Conservation (phyloP, 2,113 vertebrate species). For the Pyxicephalus adspersus region DNA sequence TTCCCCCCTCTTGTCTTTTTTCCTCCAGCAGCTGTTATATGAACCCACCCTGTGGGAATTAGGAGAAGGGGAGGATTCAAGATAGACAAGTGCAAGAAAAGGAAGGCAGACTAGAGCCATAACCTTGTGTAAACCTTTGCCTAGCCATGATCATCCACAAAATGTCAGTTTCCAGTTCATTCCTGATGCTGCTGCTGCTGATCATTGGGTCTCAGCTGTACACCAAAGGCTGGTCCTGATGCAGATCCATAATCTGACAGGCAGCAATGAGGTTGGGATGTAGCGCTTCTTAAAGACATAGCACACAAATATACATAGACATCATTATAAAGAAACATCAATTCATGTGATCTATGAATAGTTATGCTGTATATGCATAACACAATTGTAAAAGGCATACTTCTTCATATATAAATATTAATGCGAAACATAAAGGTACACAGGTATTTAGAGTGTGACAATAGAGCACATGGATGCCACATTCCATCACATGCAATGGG, state of each 20-base stretch:
- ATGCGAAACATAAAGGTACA: no score
- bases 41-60: not conserved
- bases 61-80: conserved; percentile 23
- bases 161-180: not conserved
- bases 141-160: not conserved
- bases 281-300: conserved; percentile 23
- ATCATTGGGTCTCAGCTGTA: not conserved
- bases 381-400: no score
- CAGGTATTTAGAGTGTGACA: no score
- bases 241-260: conserved; percentile 14
- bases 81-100: not conserved
- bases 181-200: not conserved
- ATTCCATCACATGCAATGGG: no score
- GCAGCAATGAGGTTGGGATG: not conserved
- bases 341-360: no score
- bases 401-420: no score
- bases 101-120: not conserved
- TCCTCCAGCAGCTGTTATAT: conserved; percentile 6
- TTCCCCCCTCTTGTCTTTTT: not conserved
- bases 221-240: conserved; percentile 4
- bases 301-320: not conserved
- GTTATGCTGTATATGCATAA: no score
- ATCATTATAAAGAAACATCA: no score
- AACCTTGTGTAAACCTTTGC: not conserved
- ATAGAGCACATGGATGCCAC: no score